Evolutionary conservation across 2,797 vertebrate genomes (phyloP).

Genomic region (Geotria australis): DNA sequence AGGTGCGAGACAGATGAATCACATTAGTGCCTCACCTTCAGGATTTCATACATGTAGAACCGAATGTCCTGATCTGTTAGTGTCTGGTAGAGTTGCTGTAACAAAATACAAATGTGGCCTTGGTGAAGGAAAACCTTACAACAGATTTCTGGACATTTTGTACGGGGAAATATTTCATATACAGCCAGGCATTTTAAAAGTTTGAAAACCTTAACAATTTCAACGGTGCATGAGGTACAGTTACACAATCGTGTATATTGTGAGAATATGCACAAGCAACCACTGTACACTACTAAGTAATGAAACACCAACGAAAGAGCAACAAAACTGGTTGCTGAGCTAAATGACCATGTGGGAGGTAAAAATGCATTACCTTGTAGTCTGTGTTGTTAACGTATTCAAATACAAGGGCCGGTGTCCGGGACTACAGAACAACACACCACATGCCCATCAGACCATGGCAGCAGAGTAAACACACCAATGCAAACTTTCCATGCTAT

Average conservation of each 20-base stretch:
- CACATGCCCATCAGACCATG: too few species aligned
- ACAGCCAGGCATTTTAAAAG: too few species aligned
- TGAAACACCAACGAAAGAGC: conserved; percentile 1
- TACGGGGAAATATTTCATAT: too few species aligned
- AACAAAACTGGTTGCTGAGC: neutral
- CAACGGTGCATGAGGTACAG: too few species aligned
- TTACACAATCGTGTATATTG: too few species aligned
- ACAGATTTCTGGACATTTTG: too few species aligned
- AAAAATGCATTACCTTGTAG: conserved; percentile 4
- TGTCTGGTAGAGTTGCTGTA: conserved; percentile 1
- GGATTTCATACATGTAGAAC: conserved; percentile 2
- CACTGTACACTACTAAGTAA: neutral
- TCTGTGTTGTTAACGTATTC: conserved; percentile 8
- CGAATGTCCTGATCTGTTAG: conserved; percentile 1
- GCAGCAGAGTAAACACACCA: too few species aligned
- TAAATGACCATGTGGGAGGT: too few species aligned
- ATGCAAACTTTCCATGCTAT: too few species aligned
- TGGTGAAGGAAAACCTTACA: too few species aligned
- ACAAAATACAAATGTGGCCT: neutral
- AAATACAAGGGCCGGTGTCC: conserved; percentile 3
- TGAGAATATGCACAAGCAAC: neutral
- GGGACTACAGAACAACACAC: neutral
- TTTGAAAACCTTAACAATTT: too few species aligned
- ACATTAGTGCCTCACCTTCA: neutral
- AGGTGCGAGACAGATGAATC: too few species aligned